phyloP scores from a whole-genome alignment of 2,113 vertebrate species.

The Eulacestoma nigropectus region DNA sequence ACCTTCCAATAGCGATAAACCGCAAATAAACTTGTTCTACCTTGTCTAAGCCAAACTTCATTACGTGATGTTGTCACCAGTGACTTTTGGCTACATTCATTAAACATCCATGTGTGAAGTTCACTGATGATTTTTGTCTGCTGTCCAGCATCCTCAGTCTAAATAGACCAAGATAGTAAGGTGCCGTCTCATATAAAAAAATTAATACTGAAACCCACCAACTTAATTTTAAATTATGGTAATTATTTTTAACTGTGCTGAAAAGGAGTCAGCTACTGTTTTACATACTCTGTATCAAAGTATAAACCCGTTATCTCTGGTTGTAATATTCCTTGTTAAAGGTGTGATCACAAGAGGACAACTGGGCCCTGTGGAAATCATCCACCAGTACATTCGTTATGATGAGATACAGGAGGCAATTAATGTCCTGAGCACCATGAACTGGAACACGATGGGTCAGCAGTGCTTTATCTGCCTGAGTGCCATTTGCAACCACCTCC shows the following conservation, averaged over 20 bases:
- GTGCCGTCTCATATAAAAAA: not conserved
- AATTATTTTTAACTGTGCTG: not conserved
- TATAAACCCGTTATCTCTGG: not conserved
- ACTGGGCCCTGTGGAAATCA: constrained; percentile 78
- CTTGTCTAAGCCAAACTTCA: not conserved
- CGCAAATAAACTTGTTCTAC: not conserved
- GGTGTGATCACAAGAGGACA: constrained; percentile 81
- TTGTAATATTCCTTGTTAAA: constrained; percentile 56
- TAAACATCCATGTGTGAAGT: not conserved
- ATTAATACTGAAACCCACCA: not conserved
- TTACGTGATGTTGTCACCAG: not conserved
- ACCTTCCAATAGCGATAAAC: not conserved
- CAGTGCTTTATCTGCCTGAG: constrained; percentile 81
- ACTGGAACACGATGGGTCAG: constrained; percentile 84
- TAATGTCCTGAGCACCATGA: constrained; percentile 85
- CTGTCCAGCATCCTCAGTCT: not conserved
- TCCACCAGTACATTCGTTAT: constrained; percentile 82
- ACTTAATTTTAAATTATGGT: not conserved
- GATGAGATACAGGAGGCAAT: constrained; percentile 82
- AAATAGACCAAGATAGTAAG: not conserved
- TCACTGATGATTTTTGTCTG: not conserved
- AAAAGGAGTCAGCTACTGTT: not conserved
- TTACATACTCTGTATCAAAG: not conserved
- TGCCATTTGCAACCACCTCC: constrained; percentile 86
- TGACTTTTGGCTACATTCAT: not conserved